Evolutionary conservation across 2,888 invertebrate genomes (phyloP).

Genomic region (Drosophila meridionalis): DNA sequence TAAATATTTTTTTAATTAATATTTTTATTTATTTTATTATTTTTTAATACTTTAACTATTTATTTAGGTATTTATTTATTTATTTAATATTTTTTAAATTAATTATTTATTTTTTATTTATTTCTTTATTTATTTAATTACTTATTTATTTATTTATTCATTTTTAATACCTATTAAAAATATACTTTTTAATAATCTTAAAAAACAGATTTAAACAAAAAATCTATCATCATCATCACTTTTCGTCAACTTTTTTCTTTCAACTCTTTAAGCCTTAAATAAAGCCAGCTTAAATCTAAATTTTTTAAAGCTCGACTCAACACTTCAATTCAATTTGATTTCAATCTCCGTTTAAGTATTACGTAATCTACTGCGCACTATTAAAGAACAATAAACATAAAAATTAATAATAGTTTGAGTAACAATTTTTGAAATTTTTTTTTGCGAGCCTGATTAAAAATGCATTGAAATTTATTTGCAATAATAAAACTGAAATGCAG

Average conservation of each 20-base stretch:
- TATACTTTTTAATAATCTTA: too few species aligned
- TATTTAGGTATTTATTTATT: too few species aligned
- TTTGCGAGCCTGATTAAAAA: conserved; percentile 67
- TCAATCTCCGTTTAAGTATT: conserved; percentile 5
- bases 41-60: too few species aligned
- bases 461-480: conserved; percentile 72
- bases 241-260: too few species aligned
- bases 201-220: not conserved
- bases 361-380: conserved; percentile 14
- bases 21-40: too few species aligned
- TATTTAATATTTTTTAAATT: too few species aligned
- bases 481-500: conserved; percentile 67
- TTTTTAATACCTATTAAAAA: too few species aligned
- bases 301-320: not conserved
- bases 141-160: too few species aligned
- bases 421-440: conserved; percentile 58
- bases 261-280: not conserved
- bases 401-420: conserved; percentile 58
- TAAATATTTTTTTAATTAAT: not conserved
- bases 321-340: conserved; percentile 1
- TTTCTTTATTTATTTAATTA: too few species aligned
- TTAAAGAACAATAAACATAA: conserved; percentile 49
- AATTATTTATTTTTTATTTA: too few species aligned
- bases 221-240: not conserved
- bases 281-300: not conserved